phyloP scores from a whole-genome alignment of 2,797 vertebrate species.

The Gastrophryne carolinensis region DNA sequence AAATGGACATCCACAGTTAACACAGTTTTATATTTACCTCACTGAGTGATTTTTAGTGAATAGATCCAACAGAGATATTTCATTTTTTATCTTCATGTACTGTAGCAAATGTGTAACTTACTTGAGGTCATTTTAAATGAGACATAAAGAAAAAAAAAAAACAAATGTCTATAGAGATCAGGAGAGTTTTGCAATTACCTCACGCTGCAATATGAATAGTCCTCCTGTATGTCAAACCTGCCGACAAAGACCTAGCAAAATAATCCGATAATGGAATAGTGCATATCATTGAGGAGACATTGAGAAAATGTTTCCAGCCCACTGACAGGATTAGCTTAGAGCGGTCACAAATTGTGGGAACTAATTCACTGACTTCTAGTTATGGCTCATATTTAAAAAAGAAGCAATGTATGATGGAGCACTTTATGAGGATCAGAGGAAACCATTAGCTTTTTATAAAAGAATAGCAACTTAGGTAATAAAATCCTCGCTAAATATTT shows the following conservation, averaged over 20 bases:
- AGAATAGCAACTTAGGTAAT: conserved; percentile 27
- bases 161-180: too few species aligned
- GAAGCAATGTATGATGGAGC: conserved; percentile 21
- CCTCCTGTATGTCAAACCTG: too few species aligned
- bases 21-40: too few species aligned
- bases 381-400: conserved; percentile 21
- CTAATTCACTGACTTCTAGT: conserved; percentile 22
- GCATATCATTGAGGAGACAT: background rate
- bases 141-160: too few species aligned
- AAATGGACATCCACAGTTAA: too few species aligned
- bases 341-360: conserved; percentile 26
- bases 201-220: too few species aligned
- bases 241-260: background rate
- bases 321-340: conserved; percentile 8
- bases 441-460: conserved; percentile 33
- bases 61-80: too few species aligned
- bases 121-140: too few species aligned
- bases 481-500: conserved; percentile 38
- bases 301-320: conserved; percentile 1
- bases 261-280: background rate
- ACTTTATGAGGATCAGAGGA: conserved; percentile 31
- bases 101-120: too few species aligned
- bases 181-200: too few species aligned
- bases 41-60: too few species aligned
- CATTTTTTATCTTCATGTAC: too few species aligned